Evolutionary conservation across 92 coral and sea anemone species (phyloP).

Genomic region (Palythoa caribaeorum): DNA sequence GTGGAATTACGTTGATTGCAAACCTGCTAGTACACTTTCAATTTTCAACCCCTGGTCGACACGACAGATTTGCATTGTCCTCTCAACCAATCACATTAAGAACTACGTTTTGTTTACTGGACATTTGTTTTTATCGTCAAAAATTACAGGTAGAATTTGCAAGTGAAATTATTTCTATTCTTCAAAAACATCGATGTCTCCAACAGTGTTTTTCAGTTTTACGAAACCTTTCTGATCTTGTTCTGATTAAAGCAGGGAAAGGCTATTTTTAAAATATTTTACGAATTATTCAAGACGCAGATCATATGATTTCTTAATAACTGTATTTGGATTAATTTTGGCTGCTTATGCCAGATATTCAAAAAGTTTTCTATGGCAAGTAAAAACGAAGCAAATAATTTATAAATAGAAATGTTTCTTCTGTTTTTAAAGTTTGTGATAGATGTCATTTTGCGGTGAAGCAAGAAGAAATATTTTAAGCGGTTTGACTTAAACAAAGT

Average conservation of each 20-base stretch:
- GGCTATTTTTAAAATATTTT: constrained; percentile 31
- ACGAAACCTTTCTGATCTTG: neutral
- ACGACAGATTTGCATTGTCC: neutral
- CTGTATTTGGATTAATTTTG: neutral
- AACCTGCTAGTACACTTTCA: neutral
- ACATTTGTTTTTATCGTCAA: constrained; percentile 21
- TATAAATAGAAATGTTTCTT: neutral
- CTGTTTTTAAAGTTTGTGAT: neutral
- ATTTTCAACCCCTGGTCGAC: neutral
- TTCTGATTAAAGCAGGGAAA: constrained; percentile 6
- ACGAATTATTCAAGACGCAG: constrained; percentile 36
- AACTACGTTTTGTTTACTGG: constrained; percentile 1
- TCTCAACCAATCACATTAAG: constrained; percentile 22
- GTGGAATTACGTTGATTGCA: neutral
- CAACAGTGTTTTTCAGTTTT: neutral
- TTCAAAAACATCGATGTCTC: neutral
- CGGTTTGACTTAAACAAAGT: constrained; percentile 80
- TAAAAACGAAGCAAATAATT: neutral
- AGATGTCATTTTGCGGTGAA: neutral
- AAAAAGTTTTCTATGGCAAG: neutral
- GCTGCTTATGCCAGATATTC: neutral
- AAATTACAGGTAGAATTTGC: constrained; percentile 7
- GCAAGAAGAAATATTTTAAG: neutral
- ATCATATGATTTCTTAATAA: neutral
- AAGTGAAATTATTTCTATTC: constrained; percentile 3